Evolutionary conservation across 2,113 vertebrate species (phyloP).

Genomic region (Carassius auratus): DNA sequence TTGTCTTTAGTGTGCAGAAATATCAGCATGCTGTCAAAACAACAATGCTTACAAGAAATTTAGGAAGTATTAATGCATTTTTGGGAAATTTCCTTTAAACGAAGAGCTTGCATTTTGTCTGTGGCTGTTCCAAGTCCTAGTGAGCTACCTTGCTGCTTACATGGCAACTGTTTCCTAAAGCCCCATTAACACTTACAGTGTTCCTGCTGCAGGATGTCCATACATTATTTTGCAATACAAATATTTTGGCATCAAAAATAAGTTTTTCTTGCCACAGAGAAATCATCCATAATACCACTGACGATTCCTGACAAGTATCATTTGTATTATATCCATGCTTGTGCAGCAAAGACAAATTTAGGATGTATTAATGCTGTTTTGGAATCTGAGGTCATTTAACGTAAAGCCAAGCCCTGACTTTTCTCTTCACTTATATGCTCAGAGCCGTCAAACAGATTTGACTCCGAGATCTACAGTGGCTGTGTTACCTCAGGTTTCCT

Average conservation of each 20-base stretch:
- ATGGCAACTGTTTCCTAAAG: background rate
- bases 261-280: background rate
- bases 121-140: background rate
- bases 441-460: background rate
- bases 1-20: too few relatives aligned
- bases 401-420: background rate
- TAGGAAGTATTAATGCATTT: too few relatives aligned
- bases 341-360: background rate
- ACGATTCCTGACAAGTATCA: background rate
- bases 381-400: background rate
- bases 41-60: too few relatives aligned
- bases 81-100: background rate
- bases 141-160: background rate
- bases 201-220: too few relatives aligned
- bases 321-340: background rate
- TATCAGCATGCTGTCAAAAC: too few relatives aligned
- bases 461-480: background rate
- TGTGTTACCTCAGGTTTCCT: slow-evolving; percentile 7
- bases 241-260: background rate
- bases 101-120: background rate
- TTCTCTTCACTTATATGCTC: background rate
- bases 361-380: background rate
- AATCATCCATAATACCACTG: background rate
- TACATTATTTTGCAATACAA: too few relatives aligned
- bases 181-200: background rate